Base-by-base conservation (phyloP, 2,797 vertebrate genomes). In the Malacoraja senta region DNA sequence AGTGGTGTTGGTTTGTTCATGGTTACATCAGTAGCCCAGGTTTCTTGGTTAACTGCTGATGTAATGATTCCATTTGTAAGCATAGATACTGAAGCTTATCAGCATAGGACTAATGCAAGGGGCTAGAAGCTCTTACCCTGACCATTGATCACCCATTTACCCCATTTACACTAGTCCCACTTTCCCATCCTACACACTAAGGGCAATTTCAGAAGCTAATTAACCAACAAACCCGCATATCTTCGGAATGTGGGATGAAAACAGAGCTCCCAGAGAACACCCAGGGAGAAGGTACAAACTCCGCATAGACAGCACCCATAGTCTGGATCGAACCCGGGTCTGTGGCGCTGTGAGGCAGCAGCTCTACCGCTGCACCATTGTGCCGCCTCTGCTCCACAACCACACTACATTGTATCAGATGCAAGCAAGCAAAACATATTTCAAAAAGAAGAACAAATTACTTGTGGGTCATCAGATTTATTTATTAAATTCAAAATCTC, bases 401-500 rank as follows among this genome's bases (percentile, higher is more conserved):
- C 8, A 1, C n/a, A 68, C n/a, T 68, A 1, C 32, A 78, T 17
- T 35, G 8, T 3, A 3, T 13, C n/a, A 26, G 26, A 76, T 76
- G 26, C 29, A 63, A 13, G 29, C 83, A 86, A 86, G 1, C 26
- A 21, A 68, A 88, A 68, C 35, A 65, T 35, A 32, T 65, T 88
- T 8, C 17, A 38, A 32, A 92, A 80, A 93, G 74, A 93, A 77
- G 93, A 93, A 93, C 21, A 93, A 93, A 78, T 81, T 68, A 38
- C 95, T 96, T 95, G 96, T 97, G 71, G 90, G 90, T 92, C 97
- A 97, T 96, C 97, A 95, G 96, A 96, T 94, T 97, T 96, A 97
- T 97, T 97, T 97, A 97, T 97, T 97, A 97, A 97, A 97, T 97
- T 96, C 97, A 97, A 97, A 97, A 97, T 97, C 97, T 97, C 96